Base-by-base conservation (phyloP, 2,888 invertebrate genomes). In the Hololepta plana region DNA sequence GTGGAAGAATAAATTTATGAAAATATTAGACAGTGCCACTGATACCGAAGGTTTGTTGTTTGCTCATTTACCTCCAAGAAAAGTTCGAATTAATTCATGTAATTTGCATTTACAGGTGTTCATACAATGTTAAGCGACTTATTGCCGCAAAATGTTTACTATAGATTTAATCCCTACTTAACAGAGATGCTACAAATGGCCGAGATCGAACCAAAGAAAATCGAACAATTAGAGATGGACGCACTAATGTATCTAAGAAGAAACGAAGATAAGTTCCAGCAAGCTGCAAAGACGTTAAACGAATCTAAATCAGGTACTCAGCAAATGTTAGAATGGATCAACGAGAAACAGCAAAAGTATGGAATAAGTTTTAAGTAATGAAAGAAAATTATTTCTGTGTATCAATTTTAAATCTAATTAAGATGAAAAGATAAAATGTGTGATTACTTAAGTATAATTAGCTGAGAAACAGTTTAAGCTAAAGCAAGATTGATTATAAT, bases 121-220 rank as follows among this genome's bases (percentile, higher is more conserved):
- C 82, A 84, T 46, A 66, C 67, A 24, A 67, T 75, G 41, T 45
- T 84, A 36, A 72, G 71, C 44, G 84, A 85, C 51, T 55, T 82
- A 26, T 54, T 85, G 2, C 75, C 79, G 1, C 61, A 67, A 1
- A 62, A 71, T 20, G 61, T 64, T 16, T 88, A 90, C 53, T 88
- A 65, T 52, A 67, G 90, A 4, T 75, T 90, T 52, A 91, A 90
- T 57, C 90, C 90, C 0, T 84, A 85, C 40, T 57, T 90, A 29
- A 73, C 77, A 29, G 73, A 79, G 46, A 70, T 76, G 49, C 61
- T 81, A 29, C 63, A 67, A 8, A 72, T 91, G 65, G 79, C 80
- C 42, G 88, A 88, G 55, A 75, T 74, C 17, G 57, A 74, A 35
- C 67, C 74, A 1, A 67, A 67, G 12, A 76, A 76, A 46, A 55